Percentiles rank a stretch among this genome's conserved stretches.
Evolutionary conservation across 2,797 vertebrate genomes (phyloP).

Genomic region (Petrocephalus schoutedeni): DNA sequence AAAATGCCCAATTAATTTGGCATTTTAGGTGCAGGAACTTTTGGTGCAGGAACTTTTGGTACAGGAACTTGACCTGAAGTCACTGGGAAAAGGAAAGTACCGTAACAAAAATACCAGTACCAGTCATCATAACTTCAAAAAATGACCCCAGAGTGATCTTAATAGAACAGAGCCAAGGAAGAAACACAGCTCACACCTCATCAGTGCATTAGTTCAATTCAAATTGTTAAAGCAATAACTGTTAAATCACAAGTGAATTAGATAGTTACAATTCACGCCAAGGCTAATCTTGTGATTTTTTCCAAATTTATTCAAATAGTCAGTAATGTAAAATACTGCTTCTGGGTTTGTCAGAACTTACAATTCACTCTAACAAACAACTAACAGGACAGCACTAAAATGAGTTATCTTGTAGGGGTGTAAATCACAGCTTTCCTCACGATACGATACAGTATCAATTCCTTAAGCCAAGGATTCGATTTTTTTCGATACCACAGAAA

Average conservation of each 20-base stretch:
- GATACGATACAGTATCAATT: too few species aligned
- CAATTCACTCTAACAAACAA: background rate
- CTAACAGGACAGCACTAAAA: background rate
- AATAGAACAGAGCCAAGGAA: background rate
- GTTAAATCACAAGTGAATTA: background rate
- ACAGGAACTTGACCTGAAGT: too few species aligned
- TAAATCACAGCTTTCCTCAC: too few species aligned
- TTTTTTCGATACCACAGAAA: too few species aligned
- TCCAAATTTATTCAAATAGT: background rate
- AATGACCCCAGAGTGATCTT: background rate
- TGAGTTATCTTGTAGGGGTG: background rate
- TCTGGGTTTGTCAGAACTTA: background rate
- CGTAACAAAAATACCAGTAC: too few species aligned
- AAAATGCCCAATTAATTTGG: too few species aligned
- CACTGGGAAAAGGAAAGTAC: too few species aligned
- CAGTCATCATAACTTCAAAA: background rate
- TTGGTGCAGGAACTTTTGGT: too few species aligned
- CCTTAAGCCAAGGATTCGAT: too few species aligned
- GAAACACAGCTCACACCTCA: background rate
- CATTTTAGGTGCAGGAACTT: too few species aligned
- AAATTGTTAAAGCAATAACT: background rate
- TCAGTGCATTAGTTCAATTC: background rate
- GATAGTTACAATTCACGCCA: conserved; percentile 8
- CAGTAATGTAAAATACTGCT: background rate
- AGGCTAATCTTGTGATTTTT: background rate